Percentiles rank a stretch among this genome's conserved stretches.
Evolutionary conservation across 2,113 vertebrate species (phyloP).

Genomic region (Penelope pileata): DNA sequence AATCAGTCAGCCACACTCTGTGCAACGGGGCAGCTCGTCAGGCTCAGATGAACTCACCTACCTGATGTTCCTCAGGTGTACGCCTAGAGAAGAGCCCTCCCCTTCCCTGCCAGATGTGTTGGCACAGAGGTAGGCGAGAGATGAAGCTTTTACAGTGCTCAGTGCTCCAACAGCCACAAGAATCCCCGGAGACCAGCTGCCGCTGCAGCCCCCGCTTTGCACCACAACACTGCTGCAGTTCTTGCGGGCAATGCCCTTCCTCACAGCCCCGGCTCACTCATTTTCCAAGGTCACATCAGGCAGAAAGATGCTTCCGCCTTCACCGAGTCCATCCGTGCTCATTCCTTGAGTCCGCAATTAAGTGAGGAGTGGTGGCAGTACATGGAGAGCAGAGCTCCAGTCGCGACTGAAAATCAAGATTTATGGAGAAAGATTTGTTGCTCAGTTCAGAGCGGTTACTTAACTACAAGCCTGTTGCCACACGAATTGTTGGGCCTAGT

Average conservation of each 20-base stretch:
- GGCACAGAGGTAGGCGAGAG: fast-evolving
- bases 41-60: background rate
- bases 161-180: background rate
- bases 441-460: background rate
- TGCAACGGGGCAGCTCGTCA: fast-evolving
- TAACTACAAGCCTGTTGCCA: background rate
- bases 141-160: background rate
- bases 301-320: background rate
- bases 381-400: background rate
- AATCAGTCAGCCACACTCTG: background rate
- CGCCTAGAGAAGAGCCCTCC: background rate
- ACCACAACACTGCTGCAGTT: background rate
- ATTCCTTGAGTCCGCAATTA: background rate
- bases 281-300: too few species aligned
- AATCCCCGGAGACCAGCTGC: background rate
- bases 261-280: fast-evolving
- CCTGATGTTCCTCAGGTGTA: fast-evolving
- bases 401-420: background rate
- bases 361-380: background rate
- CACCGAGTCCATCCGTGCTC: background rate
- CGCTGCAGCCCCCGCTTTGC: background rate
- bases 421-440: background rate
- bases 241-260: fast-evolving
- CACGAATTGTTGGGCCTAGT: background rate
- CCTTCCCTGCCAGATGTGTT: background rate